phyloP scores from a whole-genome alignment of 2,888 invertebrate species.

The Calliphora vomitoria region DNA sequence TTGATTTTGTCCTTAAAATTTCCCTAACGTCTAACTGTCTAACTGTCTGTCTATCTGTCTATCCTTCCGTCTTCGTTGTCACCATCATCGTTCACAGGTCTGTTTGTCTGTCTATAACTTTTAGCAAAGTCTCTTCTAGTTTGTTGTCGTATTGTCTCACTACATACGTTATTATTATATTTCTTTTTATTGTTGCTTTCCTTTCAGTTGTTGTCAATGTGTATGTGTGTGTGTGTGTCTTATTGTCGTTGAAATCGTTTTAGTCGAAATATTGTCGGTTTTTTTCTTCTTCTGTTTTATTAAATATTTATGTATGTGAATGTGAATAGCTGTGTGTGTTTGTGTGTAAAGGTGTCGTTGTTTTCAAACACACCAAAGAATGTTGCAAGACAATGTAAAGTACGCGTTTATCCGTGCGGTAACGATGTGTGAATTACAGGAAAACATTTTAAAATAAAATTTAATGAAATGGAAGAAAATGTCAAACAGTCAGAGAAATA shows the following conservation, averaged over 20 bases:
- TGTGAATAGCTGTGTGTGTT: conserved; percentile 5
- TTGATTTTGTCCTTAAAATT: conserved; percentile 45
- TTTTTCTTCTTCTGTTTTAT: conserved; percentile 17
- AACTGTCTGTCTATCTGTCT: conserved; percentile 49
- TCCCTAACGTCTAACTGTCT: conserved; percentile 42
- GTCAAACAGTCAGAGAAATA: conserved; percentile 34
- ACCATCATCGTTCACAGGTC: conserved; percentile 12
- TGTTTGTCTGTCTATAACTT: conserved; percentile 50
- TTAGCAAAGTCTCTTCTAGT: conserved; percentile 12
- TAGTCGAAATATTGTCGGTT: conserved; percentile 42
- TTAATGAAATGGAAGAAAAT: conserved; percentile 73
- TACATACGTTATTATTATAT: conserved; percentile 17
- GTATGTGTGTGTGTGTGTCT: conserved; percentile 23
- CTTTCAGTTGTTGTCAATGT: conserved; percentile 37
- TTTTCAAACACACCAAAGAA: conserved; percentile 43
- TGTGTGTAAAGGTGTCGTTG: conserved; percentile 49
- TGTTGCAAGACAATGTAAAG: conserved; percentile 63
- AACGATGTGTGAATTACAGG: conserved; percentile 75
- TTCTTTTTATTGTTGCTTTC: conserved; percentile 6
- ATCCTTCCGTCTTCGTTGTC: conserved; percentile 40
- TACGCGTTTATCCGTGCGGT: conserved; percentile 73
- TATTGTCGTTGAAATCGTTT: conserved; percentile 50
- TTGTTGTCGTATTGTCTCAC: conserved; percentile 12
- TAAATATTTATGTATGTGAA: conserved; percentile 42
- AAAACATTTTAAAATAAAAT: conserved; percentile 72